These are phyloP conservation scores for Aviceda subcristata DNA, from an alignment of 2,113 vertebrate genomes.

Conservation along the genomic window DNA sequence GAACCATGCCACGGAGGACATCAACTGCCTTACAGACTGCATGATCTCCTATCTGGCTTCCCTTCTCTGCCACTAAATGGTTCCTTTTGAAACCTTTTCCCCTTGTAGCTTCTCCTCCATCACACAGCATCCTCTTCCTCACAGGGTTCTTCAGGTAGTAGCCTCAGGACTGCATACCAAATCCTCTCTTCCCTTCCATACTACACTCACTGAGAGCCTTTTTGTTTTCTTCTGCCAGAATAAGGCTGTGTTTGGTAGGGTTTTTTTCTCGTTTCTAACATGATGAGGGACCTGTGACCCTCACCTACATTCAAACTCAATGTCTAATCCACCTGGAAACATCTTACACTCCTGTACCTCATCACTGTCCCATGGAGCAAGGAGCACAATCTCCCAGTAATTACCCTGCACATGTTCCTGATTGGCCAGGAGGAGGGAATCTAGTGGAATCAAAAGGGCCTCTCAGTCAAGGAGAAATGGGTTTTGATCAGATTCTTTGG, in stretches of 20 bases:
- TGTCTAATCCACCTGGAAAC: fast-evolving
- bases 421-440: neutral
- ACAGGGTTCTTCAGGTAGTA: neutral
- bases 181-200: neutral
- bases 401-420: fast-evolving
- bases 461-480: neutral
- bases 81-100: neutral
- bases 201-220: neutral
- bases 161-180: neutral
- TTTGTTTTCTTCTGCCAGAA: neutral
- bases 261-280: neutral
- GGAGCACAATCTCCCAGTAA: neutral
- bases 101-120: neutral
- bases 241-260: fast-evolving
- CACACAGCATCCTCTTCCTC: neutral
- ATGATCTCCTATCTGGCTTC: neutral
- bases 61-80: neutral
- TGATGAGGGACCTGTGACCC: fast-evolving
- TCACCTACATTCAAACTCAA: neutral
- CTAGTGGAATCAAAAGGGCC: neutral
- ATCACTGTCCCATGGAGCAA: neutral
- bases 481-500: neutral
- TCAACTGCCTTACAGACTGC: neutral
- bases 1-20: neutral
- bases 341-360: neutral